Evolutionary conservation across 2,888 invertebrate species (phyloP).

Genomic region (Operophtera brumata): DNA sequence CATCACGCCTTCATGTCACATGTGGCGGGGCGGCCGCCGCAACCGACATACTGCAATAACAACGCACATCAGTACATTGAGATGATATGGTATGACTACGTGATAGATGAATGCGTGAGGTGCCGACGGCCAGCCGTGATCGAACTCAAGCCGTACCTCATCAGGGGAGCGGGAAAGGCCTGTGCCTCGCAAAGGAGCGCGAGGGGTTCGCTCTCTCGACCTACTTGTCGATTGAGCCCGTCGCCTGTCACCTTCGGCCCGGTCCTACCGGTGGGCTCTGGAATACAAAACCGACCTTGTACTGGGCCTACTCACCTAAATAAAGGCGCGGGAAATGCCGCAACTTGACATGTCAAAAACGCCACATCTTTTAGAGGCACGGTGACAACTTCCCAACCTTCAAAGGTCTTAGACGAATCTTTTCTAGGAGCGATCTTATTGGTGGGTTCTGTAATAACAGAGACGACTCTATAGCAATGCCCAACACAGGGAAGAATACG

Average conservation of each 20-base stretch:
- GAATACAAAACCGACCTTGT: constrained; percentile 60
- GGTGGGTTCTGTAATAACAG: constrained; percentile 83
- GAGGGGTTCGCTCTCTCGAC: constrained; percentile 70
- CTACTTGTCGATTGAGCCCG: constrained; percentile 81
- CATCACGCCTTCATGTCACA: constrained; percentile 74
- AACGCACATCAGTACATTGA: constrained; percentile 74
- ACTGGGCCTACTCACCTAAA: constrained; percentile 83
- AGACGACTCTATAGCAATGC: constrained; percentile 43
- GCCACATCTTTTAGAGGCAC: constrained; percentile 74
- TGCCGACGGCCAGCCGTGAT: constrained; percentile 62
- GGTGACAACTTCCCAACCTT: constrained; percentile 83
- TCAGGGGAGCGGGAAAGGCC: constrained; percentile 87
- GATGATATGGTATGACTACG: constrained; percentile 69
- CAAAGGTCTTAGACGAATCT: constrained; percentile 77
- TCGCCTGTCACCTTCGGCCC: constrained; percentile 84
- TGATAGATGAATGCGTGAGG: constrained; percentile 77
- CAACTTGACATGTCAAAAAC: constrained; percentile 84
- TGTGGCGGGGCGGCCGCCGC: constrained; percentile 68
- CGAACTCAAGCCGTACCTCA: constrained; percentile 82
- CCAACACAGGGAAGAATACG: constrained; percentile 7
- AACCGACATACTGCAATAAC: constrained; percentile 72
- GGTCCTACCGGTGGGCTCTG: constrained; percentile 87
- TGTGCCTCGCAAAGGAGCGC: constrained; percentile 89
- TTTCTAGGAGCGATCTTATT: constrained; percentile 83
- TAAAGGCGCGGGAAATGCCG: constrained; percentile 84